Evolutionary conservation across 2,888 invertebrate genomes (phyloP).

Genomic region (Hofmannophila pseudospretella): DNA sequence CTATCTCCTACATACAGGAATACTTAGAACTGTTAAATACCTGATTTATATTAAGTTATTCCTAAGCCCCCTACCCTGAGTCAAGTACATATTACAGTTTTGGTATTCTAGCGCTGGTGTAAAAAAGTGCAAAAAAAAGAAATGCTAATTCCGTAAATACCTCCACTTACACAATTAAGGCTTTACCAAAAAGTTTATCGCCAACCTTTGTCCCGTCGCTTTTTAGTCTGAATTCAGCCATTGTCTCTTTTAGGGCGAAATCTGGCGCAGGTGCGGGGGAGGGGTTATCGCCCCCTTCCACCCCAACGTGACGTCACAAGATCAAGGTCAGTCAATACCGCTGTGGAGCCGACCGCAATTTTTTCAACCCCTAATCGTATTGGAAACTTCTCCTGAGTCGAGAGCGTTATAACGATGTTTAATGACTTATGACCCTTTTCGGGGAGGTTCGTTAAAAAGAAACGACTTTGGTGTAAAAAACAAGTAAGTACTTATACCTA

Average conservation of each 20-base stretch:
- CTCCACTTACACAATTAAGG: too few species aligned
- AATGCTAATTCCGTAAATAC: too few species aligned
- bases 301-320: conserved; percentile 10
- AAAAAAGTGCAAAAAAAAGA: too few species aligned
- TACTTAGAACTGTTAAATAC: too few species aligned
- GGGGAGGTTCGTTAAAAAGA: conserved; percentile 4
- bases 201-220: conserved; percentile 2
- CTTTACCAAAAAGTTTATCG: conserved; percentile 4
- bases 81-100: too few species aligned
- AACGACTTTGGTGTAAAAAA: too few species aligned
- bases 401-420: neutral
- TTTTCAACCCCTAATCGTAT: conserved; percentile 2
- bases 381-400: neutral
- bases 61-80: too few species aligned
- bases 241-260: conserved; percentile 6
- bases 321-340: conserved; percentile 9
- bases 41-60: too few species aligned
- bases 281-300: neutral
- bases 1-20: too few species aligned
- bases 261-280: conserved; percentile 6
- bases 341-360: neutral
- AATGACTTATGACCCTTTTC: neutral
- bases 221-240: conserved; percentile 6
- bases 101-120: too few species aligned
- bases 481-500: too few species aligned